phyloP scores from a whole-genome alignment of 2,113 vertebrate species.

The Halcyon malimbica region DNA sequence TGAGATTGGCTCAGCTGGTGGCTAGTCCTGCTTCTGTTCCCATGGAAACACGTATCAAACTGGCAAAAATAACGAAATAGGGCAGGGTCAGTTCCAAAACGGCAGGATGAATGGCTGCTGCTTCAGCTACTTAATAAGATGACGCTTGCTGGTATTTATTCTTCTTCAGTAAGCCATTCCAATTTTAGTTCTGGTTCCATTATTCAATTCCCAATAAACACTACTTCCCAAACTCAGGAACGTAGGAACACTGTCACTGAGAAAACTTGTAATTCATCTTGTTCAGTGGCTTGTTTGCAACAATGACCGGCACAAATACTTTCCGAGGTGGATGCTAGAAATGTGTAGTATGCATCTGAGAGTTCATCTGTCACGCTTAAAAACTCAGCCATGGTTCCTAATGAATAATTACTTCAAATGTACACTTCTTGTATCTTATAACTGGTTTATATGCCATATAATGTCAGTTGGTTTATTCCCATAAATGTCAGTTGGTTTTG shows the following conservation, averaged over 20 bases:
- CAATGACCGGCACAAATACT: not conserved
- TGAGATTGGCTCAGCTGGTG: constrained; percentile 74
- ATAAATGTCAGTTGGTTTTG: not conserved
- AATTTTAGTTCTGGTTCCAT: not conserved
- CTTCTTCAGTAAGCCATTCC: not conserved
- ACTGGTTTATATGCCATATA: not conserved
- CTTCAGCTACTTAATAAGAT: constrained; percentile 2
- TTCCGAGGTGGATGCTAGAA: not conserved
- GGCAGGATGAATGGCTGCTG: constrained; percentile 4
- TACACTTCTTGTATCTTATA: not conserved
- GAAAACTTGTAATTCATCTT: not conserved
- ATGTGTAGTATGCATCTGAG: not conserved
- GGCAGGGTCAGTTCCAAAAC: constrained; percentile 53
- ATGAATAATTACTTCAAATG: not conserved
- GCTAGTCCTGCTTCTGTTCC: constrained; percentile 63
- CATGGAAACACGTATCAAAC: constrained; percentile 65
- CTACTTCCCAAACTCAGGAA: not conserved
- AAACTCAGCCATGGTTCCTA: not conserved
- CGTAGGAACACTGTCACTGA: fast-evolving
- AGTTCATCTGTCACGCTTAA: not conserved
- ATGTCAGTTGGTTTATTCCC: not conserved
- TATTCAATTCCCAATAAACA: not conserved
- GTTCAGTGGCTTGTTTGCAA: not conserved
- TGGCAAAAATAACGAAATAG: constrained; percentile 58
- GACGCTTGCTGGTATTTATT: not conserved